A percentile compares a stretch with the other conserved stretches of the same genome.
Conservation (phyloP, 2,113 vertebrate genomes). For the Climacteris rufus region DNA sequence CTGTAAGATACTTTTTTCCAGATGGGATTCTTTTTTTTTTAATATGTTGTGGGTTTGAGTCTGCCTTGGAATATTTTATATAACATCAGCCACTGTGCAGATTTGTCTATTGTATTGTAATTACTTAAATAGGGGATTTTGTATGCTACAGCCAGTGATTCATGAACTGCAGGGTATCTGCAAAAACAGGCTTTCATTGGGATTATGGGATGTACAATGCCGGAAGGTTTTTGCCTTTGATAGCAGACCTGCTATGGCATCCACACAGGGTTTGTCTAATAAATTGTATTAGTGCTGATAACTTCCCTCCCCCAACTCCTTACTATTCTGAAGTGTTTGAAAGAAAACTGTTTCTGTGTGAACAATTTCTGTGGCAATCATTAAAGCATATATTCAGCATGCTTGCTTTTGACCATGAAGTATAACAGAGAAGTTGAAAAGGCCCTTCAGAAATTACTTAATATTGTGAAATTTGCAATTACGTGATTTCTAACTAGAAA, state of each 20-base stretch:
- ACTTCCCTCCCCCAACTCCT: slow-evolving; percentile 20
- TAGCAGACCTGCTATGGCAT: slow-evolving; percentile 60
- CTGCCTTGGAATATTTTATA: slow-evolving; percentile 53
- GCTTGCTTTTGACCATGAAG: neutral
- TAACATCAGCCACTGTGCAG: slow-evolving; percentile 57
- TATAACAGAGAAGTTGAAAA: neutral
- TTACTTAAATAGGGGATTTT: slow-evolving; percentile 71
- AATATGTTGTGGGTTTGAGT: neutral
- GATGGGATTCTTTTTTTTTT: neutral
- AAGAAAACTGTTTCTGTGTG: slow-evolving; percentile 13
- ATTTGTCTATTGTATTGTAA: slow-evolving; percentile 67
- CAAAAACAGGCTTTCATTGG: slow-evolving; percentile 66
- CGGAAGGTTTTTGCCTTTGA: slow-evolving; percentile 66
- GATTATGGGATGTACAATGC: slow-evolving; percentile 71
- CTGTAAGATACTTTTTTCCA: neutral
- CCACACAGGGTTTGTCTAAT: slow-evolving; percentile 59
- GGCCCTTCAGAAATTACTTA: neutral
- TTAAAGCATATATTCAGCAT: neutral
- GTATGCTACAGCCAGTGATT: slow-evolving; percentile 66
- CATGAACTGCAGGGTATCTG: slow-evolving; percentile 68
- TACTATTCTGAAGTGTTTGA: slow-evolving; percentile 22
- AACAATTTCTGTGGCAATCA: neutral
- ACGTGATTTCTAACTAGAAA: neutral
- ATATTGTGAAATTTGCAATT: neutral
- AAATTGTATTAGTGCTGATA: slow-evolving; percentile 58